Evolutionary conservation across 2,797 vertebrate species (phyloP), one percentile per base, ranked within the genome.

Genomic region (Agapornis canus): DNA sequence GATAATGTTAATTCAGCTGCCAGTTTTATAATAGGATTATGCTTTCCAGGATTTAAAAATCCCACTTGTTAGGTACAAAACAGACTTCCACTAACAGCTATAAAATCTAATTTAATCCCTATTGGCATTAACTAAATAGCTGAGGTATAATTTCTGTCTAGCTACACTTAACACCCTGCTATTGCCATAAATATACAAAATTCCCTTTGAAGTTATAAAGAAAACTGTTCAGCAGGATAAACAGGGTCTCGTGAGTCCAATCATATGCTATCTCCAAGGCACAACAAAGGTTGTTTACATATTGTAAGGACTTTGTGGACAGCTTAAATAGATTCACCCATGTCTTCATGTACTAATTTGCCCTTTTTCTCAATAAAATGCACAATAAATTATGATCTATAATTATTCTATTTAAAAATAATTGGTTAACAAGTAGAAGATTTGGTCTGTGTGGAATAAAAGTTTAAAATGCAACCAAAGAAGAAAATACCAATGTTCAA

Each of bases 91-190:
- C 97, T 97, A 97, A 98, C 95, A 93, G 95, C 97, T 98, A 97
- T 98, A 98, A 98, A 98, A 97, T 97, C 97, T 97, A 98, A 98
- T 97, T 97, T 98, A 98, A 98, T 97, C 97, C 97, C 96, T 98
- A 95, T 70, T 97, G 97, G 97, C 96, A 98, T 98, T 98, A 98
- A 96, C 91, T 93, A 98, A 98, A 98, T 97, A 97, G 97, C 94
- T 94, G 96, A 98, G 95, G 97, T 97, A 97, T 95, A 97, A 97
- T 98, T 98, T 98, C 95, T 95, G 82, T 96, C 96, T 97, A 97
- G 97, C 96, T 97, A 94, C 92, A 96, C 96, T 98, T 97, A 98
- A 98, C 97, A 97, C 97, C 94, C 92, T 92, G 95, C 96, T 96
- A 97, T 93, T 96, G 94, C 96, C 96, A 97, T 98, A 98, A 98